These are phyloP conservation scores for Chironomus riparius DNA, from an alignment of 2,888 invertebrate species.

Conservation along the genomic window DNA sequence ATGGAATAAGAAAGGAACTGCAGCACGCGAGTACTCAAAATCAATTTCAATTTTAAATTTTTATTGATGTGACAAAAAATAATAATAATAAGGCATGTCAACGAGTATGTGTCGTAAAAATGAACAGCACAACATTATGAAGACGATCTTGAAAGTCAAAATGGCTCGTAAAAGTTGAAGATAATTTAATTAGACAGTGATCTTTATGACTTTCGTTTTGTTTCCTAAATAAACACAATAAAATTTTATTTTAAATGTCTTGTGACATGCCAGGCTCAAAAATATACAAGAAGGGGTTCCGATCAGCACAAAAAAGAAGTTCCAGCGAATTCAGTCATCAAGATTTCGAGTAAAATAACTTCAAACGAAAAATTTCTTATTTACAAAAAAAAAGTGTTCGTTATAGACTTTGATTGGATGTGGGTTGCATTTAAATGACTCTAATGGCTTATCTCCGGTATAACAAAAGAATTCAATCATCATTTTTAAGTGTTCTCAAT, in stretches of 20 bases:
- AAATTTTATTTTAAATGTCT: neutral
- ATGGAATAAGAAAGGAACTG: neutral
- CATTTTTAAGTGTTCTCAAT: conserved; percentile 14
- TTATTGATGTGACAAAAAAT: conserved; percentile 26
- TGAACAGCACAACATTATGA: neutral
- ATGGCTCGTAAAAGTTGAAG: too few species aligned
- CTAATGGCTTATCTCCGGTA: conserved; percentile 26
- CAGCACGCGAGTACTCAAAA: neutral
- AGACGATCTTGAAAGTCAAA: too few species aligned
- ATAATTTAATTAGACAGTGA: too few species aligned
- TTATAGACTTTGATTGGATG: conserved; percentile 18
- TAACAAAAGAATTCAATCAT: conserved; percentile 16
- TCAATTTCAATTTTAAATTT: conserved; percentile 1
- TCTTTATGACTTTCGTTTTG: neutral
- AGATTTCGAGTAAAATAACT: too few species aligned
- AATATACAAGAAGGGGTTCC: neutral
- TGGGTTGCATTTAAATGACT: conserved; percentile 24
- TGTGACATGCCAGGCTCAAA: neutral
- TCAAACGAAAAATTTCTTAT: neutral
- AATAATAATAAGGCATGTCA: conserved; percentile 5
- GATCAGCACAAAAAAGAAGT: too few species aligned
- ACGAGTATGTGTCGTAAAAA: neutral
- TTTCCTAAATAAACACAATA: neutral
- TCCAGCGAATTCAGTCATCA: too few species aligned
- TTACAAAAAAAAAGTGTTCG: neutral